Percentiles rank a stretch among this genome's conserved stretches.
phyloP scores from a whole-genome alignment of 1,140 invertebrate genomes.

The Drosophila malerkotliana region DNA sequence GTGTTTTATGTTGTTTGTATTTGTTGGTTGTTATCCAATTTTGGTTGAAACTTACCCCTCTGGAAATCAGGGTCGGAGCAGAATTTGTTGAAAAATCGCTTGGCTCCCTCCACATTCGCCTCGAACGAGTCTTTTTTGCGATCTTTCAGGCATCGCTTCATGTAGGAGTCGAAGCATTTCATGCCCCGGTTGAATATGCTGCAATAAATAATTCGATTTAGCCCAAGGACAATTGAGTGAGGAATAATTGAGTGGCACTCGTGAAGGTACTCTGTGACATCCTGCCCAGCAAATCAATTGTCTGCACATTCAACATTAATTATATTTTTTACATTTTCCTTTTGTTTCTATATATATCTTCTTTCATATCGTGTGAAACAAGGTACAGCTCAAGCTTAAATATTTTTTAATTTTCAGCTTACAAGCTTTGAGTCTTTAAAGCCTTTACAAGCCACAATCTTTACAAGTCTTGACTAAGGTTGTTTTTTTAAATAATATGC shows the following conservation, averaged over 20 bases:
- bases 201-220: constrained; percentile 43
- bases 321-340: neutral
- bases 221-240: constrained; percentile 22
- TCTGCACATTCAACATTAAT: neutral
- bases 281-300: constrained; percentile 14
- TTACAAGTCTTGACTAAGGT: no score
- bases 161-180: constrained; percentile 78
- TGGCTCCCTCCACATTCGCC: constrained; percentile 76
- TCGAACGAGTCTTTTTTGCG: constrained; percentile 65
- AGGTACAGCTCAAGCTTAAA: no score
- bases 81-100: constrained; percentile 75
- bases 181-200: constrained; percentile 80
- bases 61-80: constrained; percentile 74
- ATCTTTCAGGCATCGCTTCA: constrained; percentile 65
- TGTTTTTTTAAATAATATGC: no score
- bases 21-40: neutral
- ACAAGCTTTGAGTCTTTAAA: no score
- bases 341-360: neutral
- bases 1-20: constrained; percentile 14
- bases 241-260: constrained; percentile 32
- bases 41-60: constrained; percentile 54
- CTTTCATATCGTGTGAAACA: no score
- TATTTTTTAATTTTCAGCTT: no score
- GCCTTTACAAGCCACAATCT: no score
- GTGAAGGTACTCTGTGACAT: neutral